These are phyloP conservation scores for Eptesicus fuscus DNA, from an alignment of 2,113 vertebrate species.

Conservation along the genomic window DNA sequence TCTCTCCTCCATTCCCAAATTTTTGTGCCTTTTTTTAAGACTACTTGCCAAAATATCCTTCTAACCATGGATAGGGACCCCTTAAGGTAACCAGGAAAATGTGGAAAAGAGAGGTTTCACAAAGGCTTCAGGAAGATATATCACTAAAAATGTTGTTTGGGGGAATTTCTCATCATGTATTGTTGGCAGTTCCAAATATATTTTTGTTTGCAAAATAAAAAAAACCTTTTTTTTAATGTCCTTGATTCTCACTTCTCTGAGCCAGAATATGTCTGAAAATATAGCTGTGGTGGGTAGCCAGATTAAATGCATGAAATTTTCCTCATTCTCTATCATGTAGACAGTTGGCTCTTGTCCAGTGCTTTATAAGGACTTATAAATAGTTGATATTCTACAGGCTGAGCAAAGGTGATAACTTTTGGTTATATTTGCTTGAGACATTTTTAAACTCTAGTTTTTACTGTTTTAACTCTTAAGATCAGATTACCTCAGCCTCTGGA, in stretches of 20 bases:
- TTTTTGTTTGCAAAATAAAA: neutral
- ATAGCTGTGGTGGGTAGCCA: neutral
- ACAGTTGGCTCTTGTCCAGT: neutral
- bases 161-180: neutral
- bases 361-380: neutral
- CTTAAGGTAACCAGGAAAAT: neutral
- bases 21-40: slow-evolving; percentile 29
- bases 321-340: neutral
- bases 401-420: slow-evolving; percentile 6
- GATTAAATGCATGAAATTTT: slow-evolving; percentile 32
- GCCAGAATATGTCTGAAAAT: slow-evolving; percentile 26
- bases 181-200: neutral
- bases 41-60: neutral
- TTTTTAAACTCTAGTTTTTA: slow-evolving; percentile 32
- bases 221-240: neutral
- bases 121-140: neutral
- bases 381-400: neutral
- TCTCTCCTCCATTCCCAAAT: neutral
- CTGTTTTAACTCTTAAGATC: slow-evolving; percentile 42
- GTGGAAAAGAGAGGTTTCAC: neutral
- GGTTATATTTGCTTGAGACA: slow-evolving; percentile 19
- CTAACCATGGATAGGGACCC: neutral
- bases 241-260: neutral
- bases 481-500: slow-evolving; percentile 21
- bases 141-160: neutral